Conservation (phyloP, 92 coral and sea anemone genomes). For the Micromussa lordhowensis region DNA sequence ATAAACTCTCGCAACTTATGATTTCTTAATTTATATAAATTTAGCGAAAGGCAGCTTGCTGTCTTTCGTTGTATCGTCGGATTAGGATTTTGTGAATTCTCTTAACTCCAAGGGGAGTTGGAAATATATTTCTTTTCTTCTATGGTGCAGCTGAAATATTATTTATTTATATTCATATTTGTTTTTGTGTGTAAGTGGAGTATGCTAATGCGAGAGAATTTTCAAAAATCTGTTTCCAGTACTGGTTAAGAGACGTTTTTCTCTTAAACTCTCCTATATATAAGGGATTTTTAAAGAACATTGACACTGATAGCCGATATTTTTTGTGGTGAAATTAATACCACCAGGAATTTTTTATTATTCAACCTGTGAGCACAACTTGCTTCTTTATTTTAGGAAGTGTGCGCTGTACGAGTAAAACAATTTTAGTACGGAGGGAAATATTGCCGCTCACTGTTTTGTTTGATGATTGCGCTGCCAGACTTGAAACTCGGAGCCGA, state of each 20-base stretch:
- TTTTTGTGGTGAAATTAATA: not conserved
- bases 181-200: not conserved
- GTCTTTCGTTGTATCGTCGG: not conserved
- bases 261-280: too few relatives aligned
- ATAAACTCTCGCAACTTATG: not conserved
- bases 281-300: not conserved
- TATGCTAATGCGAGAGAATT: slow-evolving; percentile 12
- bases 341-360: slow-evolving; percentile 8
- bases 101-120: slow-evolving; percentile 15
- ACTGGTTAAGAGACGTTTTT: not conserved
- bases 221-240: not conserved
- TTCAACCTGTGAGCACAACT: not conserved
- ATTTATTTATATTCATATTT: slow-evolving; percentile 24
- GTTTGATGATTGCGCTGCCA: not conserved
- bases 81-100: not conserved
- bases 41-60: slow-evolving; percentile 2
- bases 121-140: not conserved
- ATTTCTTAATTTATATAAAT: not conserved
- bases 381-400: not conserved
- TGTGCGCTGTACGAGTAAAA: not conserved
- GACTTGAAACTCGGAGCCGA: not conserved
- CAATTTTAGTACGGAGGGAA: not conserved
- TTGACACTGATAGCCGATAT: not conserved
- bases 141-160: not conserved
- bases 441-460: not conserved